Percentiles rank a stretch among this genome's conserved stretches.
Evolutionary conservation across 2,797 vertebrate genomes (phyloP).

Genomic region (Sebastes matsubarae): DNA sequence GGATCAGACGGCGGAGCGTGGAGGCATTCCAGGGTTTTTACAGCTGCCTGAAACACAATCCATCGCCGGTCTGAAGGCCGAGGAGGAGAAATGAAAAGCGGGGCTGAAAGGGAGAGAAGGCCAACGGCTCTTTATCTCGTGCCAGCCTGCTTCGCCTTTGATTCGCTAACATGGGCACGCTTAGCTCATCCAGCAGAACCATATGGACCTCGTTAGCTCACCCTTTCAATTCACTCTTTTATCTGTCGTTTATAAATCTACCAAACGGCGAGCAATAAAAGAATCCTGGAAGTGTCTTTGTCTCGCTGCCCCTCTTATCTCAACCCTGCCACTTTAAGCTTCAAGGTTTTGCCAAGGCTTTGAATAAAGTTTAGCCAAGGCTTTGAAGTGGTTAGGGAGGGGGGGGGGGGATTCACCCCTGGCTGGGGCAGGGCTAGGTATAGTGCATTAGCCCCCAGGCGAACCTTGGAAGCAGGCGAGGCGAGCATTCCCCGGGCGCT

Average conservation of each 20-base stretch:
- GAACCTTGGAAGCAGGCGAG: conserved; percentile 28
- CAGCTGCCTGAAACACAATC: conserved; percentile 72
- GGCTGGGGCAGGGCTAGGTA: not conserved
- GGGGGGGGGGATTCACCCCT: not conserved
- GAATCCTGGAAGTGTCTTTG: conserved; percentile 38
- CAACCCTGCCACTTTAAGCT: conserved; percentile 27
- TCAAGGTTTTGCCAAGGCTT: conserved; percentile 37
- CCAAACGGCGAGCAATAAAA: conserved; percentile 29
- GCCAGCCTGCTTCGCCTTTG: conserved; percentile 75
- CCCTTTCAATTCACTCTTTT: conserved; percentile 49
- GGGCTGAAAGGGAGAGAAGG: conserved; percentile 12
- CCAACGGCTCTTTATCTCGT: conserved; percentile 71
- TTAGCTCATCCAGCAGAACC: conserved; percentile 71
- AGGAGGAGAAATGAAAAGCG: conserved; percentile 44
- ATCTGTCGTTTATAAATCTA: conserved; percentile 64
- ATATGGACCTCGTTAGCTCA: conserved; percentile 74
- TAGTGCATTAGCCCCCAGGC: conserved; percentile 13
- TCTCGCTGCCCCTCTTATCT: conserved; percentile 54
- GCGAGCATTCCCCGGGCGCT: conserved; percentile 30
- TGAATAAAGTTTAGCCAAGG: conserved; percentile 33
- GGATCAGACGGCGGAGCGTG: conserved; percentile 49
- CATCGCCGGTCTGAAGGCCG: conserved; percentile 53
- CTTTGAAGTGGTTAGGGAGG: conserved; percentile 57
- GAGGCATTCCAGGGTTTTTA: conserved; percentile 69
- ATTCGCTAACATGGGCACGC: conserved; percentile 53